phyloP scores from a whole-genome alignment of 2,113 vertebrate species.

The Ochotona curzoniae region DNA sequence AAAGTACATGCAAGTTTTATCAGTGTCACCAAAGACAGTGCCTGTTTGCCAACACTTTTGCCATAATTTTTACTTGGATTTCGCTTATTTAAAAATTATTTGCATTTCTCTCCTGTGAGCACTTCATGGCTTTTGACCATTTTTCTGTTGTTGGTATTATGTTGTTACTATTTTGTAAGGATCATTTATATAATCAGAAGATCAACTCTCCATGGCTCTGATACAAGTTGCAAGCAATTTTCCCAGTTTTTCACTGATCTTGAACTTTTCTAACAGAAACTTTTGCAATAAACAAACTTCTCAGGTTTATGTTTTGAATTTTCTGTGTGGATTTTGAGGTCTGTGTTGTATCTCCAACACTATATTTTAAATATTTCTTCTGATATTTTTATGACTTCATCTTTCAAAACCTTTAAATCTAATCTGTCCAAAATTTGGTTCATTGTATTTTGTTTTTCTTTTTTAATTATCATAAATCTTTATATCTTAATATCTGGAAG shows the following conservation, averaged over 20 bases:
- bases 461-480: not conserved
- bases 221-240: not conserved
- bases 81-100: slow-evolving; percentile 2
- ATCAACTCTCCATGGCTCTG: not conserved
- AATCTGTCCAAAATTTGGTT: not conserved
- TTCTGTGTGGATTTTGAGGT: slow-evolving; percentile 25
- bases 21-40: not conserved
- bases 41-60: not conserved
- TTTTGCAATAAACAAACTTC: not conserved
- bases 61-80: not conserved
- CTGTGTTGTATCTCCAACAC: not conserved
- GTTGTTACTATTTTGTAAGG: slow-evolving; percentile 3
- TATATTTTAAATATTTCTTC: slow-evolving; percentile 37
- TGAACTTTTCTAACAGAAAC: not conserved
- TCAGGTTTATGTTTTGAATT: not conserved
- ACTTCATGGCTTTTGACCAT: slow-evolving; percentile 9
- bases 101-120: slow-evolving; percentile 16
- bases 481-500: not conserved
- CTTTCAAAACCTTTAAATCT: slow-evolving; percentile 26
- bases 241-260: not conserved
- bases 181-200: not conserved
- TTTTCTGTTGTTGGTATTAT: not conserved
- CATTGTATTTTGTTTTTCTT: not conserved
- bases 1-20: not conserved
- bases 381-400: slow-evolving; percentile 25